Conservation (phyloP, 30 jellyfish, hydroid and myxozoan genomes). For the Pseudorhiza aurosa region DNA sequence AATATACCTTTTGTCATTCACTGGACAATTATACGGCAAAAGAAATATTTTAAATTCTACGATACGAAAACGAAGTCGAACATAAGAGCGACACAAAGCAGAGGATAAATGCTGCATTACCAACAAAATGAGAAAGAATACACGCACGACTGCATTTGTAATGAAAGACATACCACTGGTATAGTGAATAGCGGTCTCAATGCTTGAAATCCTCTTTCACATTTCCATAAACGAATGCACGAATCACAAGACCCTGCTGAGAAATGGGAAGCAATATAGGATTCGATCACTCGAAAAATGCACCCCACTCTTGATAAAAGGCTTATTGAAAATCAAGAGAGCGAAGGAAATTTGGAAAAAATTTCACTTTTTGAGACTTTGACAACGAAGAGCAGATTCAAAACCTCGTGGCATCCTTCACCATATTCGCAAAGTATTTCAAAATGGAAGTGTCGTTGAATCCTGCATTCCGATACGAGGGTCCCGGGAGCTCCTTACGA, state of each 20-base stretch:
- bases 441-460: no score
- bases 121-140: background rate
- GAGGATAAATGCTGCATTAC: background rate
- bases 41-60: no score
- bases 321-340: no score
- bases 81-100: background rate
- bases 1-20: background rate
- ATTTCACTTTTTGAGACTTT: no score
- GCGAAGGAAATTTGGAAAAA: no score
- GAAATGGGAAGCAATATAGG: background rate
- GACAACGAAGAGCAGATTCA: no score
- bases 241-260: conserved; percentile 98
- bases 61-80: background rate
- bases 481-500: no score
- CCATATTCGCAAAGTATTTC: no score
- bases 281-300: no score
- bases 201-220: conserved; percentile 74
- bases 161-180: conserved; percentile 74
- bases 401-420: no score
- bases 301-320: no score
- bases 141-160: background rate
- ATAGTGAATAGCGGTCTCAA: conserved; percentile 70
- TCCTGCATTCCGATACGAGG: no score
- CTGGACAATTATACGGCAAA: background rate
- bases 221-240: conserved; percentile 94